Base-by-base conservation (phyloP, 2,113 vertebrate genomes). In the Blennius ocellaris region DNA sequence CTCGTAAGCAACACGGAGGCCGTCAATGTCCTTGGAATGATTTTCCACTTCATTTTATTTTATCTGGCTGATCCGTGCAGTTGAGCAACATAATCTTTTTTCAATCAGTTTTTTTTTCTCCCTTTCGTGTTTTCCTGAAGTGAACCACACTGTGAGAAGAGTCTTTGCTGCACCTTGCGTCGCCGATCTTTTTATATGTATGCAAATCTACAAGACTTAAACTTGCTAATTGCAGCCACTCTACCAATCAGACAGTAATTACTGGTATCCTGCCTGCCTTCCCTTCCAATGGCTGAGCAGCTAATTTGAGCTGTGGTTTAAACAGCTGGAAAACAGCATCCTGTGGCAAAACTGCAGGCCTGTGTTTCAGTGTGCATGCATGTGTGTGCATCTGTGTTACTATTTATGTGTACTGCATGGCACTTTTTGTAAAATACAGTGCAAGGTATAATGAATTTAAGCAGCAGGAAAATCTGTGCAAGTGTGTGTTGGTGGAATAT, bases 231-330 rank as follows among this genome's bases (percentile, higher is more conserved):
- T 95, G 91, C 93, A 91, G 88, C 88, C 87, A 92, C 87, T 89
- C 88, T 92, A 92, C 94, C 94, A 96, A 96, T 96, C 94, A 95
- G 89, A 87, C 80, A 0, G 92, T 94, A 96, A 95, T 96, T 95
- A 92, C 92, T 88, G 89, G 90, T 93, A 94, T 95, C 94, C 94
- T 94, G 94, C 93, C 90, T 94, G 94, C 68, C 90, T 90, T 90
- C 91, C 90, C 84, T 86, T 92, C 91, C 93, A 94, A 93, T 93
- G 94, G 90, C 93, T 93, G 91, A 95, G 93, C 94, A 91, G 87
- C 92, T 95, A 93, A 95, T 94, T 93, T 93, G 90, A 94, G 93
- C 92, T 77, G 81, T 52, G 87, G 87, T 88, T 93, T 91, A 89
- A 95, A 93, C 94, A 95, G 94, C 93, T 94, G 94, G 93, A 76